Evolutionary conservation across 2,888 invertebrate genomes (phyloP), one percentile per base, ranked within the genome.

Genomic region (Galerucella nymphaeae): DNA sequence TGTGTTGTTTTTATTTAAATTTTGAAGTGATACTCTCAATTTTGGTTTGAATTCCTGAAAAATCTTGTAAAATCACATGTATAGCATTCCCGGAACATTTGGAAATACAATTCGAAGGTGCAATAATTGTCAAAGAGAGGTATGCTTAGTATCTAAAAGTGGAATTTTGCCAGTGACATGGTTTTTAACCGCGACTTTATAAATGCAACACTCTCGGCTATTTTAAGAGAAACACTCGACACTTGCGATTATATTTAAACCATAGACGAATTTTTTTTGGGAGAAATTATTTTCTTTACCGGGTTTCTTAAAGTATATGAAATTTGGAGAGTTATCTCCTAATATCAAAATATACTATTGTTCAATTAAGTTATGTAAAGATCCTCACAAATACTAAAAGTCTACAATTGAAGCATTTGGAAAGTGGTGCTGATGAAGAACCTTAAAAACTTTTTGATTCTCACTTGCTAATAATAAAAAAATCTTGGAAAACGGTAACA

Each of bases 201-300:
- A 77, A 79, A 79, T 79, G 79, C 77, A 78, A 73, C 74, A 71
- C 64, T 70, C 68, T 64, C 62, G 38, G 16, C 64, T 78, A 77
- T 78, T 79, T 78, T 75, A 77, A 76, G 72, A 71, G 38, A 75
- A 78, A 76, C 75, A 77, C 77, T 77, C 76, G 71, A 76, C 76
- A 76, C 75, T 73, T 77, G 76, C 70, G 75, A 69, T 42, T 69
- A 69, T 69, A 69, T 69, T 69, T 69, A 69, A 63, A 69, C 62
- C 69, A 20, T 53, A 69, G 69, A 62, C 69, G 20, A 62, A 55
- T 62, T 69, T 30, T 30, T 30, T 30, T 67, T 61, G 61, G 23
- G 45, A 23, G 50, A 61, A 61, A 38, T 59, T 30, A 10, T 68
- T 23, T 50, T 50, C 68, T 68, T 68, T 68, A 58, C 68, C 48